Conservation (phyloP, 2,888 invertebrate species). For the Octonoba sinensis region DNA sequence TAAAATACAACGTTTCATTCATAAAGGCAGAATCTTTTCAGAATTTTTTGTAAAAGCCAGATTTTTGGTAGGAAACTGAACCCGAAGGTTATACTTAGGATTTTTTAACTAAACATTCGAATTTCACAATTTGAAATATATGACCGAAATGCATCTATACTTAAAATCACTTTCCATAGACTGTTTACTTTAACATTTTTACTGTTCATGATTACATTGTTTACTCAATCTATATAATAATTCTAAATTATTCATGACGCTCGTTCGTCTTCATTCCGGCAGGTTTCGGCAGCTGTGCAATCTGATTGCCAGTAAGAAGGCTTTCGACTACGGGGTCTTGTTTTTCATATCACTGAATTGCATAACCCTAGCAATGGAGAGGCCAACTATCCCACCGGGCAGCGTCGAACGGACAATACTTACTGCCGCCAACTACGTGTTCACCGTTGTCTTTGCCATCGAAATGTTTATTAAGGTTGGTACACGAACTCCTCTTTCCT, state of each 20-base stretch:
- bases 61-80: too few relatives aligned
- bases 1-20: too few relatives aligned
- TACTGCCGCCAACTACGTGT: slow-evolving; percentile 92
- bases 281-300: slow-evolving; percentile 75
- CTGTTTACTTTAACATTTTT: too few relatives aligned
- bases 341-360: slow-evolving; percentile 98
- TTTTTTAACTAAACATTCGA: too few relatives aligned
- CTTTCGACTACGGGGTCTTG: slow-evolving; percentile 97
- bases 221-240: too few relatives aligned
- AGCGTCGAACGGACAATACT: slow-evolving; percentile 92
- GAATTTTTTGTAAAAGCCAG: too few relatives aligned
- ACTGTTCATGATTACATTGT: too few relatives aligned
- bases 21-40: too few relatives aligned
- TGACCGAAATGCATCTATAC: too few relatives aligned
- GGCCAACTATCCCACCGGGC: slow-evolving; percentile 96
- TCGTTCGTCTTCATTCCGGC: neutral
- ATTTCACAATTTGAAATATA: too few relatives aligned
- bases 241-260: neutral
- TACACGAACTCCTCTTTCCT: neutral
- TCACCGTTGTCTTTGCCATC: slow-evolving; percentile 94
- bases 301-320: slow-evolving; percentile 79
- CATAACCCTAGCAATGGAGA: slow-evolving; percentile 98
- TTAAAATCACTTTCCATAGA: too few relatives aligned
- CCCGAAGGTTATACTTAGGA: too few relatives aligned
- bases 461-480: slow-evolving; percentile 96